Evolutionary conservation across 2,888 invertebrate species (phyloP).

Genomic region (Yponomeuta malinellus): DNA sequence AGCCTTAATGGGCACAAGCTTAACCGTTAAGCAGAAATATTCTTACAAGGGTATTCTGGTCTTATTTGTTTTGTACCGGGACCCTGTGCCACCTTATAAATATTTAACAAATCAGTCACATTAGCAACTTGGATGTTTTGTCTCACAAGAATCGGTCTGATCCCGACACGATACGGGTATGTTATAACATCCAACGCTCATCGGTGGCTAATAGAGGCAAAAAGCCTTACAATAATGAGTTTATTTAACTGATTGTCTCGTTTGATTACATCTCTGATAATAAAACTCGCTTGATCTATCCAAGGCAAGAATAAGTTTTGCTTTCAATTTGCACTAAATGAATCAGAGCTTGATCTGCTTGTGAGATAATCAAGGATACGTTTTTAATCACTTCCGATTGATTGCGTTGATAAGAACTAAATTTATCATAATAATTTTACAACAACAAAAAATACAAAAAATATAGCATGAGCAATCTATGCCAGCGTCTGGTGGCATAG

Average conservation of each 20-base stretch:
- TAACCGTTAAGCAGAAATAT: no score
- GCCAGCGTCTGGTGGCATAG: no score
- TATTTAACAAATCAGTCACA: slow-evolving; percentile 55
- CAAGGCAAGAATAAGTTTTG: background rate
- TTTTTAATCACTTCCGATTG: no score
- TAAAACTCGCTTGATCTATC: background rate
- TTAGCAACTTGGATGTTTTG: slow-evolving; percentile 44
- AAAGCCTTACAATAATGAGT: slow-evolving; percentile 25
- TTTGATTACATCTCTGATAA: background rate
- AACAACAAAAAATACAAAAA: no score
- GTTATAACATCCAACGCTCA: slow-evolving; percentile 39
- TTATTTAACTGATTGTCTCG: slow-evolving; percentile 21
- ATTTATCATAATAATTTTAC: no score
- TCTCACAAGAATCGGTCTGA: slow-evolving; percentile 31
- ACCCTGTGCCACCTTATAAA: slow-evolving; percentile 29
- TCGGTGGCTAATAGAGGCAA: slow-evolving; percentile 31
- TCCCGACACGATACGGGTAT: slow-evolving; percentile 40
- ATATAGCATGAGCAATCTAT: no score
- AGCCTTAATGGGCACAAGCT: no score
- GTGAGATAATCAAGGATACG: no score
- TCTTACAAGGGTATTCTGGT: background rate
- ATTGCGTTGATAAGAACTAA: no score
- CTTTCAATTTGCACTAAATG: no score
- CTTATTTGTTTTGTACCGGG: background rate
- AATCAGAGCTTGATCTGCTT: no score